Evolutionary conservation across 1,140 invertebrate genomes (phyloP), one percentile per base, ranked within the genome.

Genomic region (Caenorhabditis remanei): DNA sequence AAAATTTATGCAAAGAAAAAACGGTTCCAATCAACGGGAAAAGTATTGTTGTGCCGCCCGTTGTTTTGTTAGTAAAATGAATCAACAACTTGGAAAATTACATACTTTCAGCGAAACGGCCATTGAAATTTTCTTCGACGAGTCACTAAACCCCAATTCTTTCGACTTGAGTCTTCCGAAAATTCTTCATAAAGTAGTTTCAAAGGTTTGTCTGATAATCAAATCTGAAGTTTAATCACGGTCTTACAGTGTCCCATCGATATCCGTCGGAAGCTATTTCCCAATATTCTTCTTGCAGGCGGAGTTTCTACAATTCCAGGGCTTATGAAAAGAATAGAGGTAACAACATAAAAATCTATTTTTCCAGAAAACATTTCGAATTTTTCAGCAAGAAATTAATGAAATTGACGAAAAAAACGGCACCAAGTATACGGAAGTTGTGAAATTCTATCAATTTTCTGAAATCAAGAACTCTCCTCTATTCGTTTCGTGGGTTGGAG

Each of bases 261-360:
- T 79, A 46, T 79, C n/a, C 71, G 71, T 4, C n/a, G n/a, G 24
- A 79, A 79, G 14, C 46, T 79, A 8, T 79, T 79, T n/a, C 46
- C 71, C 21, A 79, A 79, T 53, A 21, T 50, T 50, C 46, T 79
- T 21, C 46, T 79, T 4, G n/a, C 46, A 13, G 71, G 71, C 46
- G 71, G 71, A 79, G 71, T 79, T 53, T 79, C 71, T n/a, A 79
- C 46, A 24, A 79, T 79, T 79, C 71, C 71, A 43, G 71, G 71
- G 50, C 71, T 79, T 19, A 79, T 79, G 71, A 79, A 79, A 19
- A 46, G 71, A 43, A 7, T 79, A 21, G 40, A 79, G 19, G 65
- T 71, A 71, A 40, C 21, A 9, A 16, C 16, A 65, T 65, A 40
- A 32, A 19, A 16, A 16, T 32, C 19, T 11, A 24, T 32, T 40